phyloP scores from a whole-genome alignment of 2,888 invertebrate genomes.

The Pyrocoelia pectoralis region DNA sequence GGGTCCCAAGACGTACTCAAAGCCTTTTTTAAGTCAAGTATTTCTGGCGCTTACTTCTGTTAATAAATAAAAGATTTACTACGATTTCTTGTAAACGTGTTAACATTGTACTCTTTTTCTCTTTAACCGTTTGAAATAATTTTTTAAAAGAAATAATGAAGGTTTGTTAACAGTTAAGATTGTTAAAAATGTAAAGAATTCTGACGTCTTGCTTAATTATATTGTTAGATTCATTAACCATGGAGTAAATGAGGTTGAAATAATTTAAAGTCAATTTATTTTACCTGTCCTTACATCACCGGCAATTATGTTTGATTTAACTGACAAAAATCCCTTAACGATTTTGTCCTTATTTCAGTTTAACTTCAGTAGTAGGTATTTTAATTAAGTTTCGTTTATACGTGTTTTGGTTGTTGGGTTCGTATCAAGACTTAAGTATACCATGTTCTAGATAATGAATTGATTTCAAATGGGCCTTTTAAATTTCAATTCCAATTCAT shows the following conservation, averaged over 20 bases:
- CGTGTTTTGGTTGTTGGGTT: no score
- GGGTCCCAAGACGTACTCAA: constrained; percentile 42
- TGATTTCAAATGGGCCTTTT: no score
- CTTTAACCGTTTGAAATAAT: constrained; percentile 16
- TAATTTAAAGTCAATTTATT: constrained; percentile 15
- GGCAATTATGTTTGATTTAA: constrained; percentile 12
- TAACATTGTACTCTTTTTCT: constrained; percentile 18
- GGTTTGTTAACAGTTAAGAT: constrained; percentile 2
- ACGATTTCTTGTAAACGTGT: constrained; percentile 7
- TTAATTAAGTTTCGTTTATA: neutral
- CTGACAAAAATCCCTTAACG: constrained; percentile 13
- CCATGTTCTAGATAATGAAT: no score
- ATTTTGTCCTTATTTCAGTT: constrained; percentile 10
- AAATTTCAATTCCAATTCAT: no score
- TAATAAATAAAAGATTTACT: constrained; percentile 25
- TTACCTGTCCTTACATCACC: constrained; percentile 11
- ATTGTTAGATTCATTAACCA: constrained; percentile 23
- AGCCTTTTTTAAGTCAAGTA: constrained; percentile 39
- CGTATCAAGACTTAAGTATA: no score
- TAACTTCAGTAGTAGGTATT: neutral
- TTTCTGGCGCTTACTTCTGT: constrained; percentile 39
- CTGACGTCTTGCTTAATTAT: constrained; percentile 24
- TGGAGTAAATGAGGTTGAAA: constrained; percentile 14
- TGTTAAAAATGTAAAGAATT: constrained; percentile 21
- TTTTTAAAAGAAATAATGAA: constrained; percentile 3